phyloP scores from a whole-genome alignment of 2,888 invertebrate genomes.

The Eupithecia inturbata region DNA sequence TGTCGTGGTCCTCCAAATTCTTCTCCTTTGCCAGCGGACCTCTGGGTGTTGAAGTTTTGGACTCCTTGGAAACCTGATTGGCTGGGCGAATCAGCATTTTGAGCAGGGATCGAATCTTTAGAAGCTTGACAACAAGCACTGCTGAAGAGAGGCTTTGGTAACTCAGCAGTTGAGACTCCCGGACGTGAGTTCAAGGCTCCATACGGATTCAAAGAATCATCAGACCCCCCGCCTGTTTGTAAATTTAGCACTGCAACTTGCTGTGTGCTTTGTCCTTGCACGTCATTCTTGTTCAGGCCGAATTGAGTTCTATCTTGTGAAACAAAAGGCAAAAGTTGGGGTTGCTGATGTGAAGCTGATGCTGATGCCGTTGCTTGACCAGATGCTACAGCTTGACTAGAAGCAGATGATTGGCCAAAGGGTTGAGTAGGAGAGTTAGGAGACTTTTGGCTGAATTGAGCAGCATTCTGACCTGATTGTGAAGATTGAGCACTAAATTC shows the following conservation, averaged over 20 bases:
- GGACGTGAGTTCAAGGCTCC: conserved; percentile 14
- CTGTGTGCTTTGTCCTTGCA: conserved; percentile 11
- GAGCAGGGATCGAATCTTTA: conserved; percentile 31
- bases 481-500: conserved; percentile 42
- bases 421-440: conserved; percentile 21
- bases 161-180: conserved; percentile 11
- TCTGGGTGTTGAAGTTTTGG: conserved; percentile 45
- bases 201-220: conserved; percentile 16
- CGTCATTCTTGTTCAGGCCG: conserved; percentile 12
- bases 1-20: conserved; percentile 66
- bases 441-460: conserved; percentile 21
- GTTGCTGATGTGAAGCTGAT: conserved; percentile 10
- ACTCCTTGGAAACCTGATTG: conserved; percentile 43
- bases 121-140: conserved; percentile 36
- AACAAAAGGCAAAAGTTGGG: conserved; percentile 28
- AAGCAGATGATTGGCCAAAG: conserved; percentile 31
- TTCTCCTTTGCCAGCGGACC: conserved; percentile 60
- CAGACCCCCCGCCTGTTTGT: conserved; percentile 11
- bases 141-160: conserved; percentile 28
- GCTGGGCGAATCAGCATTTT: conserved; percentile 37
- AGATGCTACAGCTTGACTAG: conserved; percentile 31
- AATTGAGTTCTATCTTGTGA: conserved; percentile 25
- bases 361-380: conserved; percentile 31
- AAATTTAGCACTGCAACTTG: conserved; percentile 10
- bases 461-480: conserved; percentile 17